A percentile compares a stretch with the other conserved stretches of the same genome.
These are phyloP conservation scores for Peromyscus attwateri DNA, from an alignment of 2,797 vertebrate species.

Conservation along the genomic window DNA sequence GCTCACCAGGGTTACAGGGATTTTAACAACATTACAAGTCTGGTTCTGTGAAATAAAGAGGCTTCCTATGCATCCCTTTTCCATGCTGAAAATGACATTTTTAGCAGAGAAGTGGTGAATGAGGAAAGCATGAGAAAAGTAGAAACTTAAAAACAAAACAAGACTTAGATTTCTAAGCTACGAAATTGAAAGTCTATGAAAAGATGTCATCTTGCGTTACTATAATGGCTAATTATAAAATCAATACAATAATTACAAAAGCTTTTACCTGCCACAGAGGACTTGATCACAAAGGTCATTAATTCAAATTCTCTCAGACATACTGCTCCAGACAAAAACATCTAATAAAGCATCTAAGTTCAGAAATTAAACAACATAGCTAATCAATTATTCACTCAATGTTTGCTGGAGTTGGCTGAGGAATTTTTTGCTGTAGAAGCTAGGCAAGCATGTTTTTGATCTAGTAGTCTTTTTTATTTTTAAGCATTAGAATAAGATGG, in stretches of 20 bases:
- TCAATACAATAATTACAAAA: conserved; percentile 49
- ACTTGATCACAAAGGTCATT: conserved; percentile 3
- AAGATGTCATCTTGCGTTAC: background rate
- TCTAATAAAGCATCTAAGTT: background rate
- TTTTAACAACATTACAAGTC: background rate
- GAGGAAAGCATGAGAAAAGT: background rate
- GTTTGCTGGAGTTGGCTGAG: background rate
- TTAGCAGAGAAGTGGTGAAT: background rate
- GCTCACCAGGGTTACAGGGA: background rate
- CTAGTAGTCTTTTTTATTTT: background rate
- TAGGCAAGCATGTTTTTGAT: background rate
- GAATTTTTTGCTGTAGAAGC: background rate
- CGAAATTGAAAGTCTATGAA: conserved; percentile 25
- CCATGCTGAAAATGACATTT: background rate
- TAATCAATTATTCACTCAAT: conserved; percentile 8
- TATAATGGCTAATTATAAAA: background rate
- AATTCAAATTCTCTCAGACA: conserved; percentile 38
- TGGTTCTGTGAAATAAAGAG: background rate
- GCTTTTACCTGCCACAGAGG: conserved; percentile 2
- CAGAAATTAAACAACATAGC: conserved; percentile 27
- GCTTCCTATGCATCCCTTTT: background rate
- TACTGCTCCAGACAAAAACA: background rate
- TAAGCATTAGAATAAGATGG: background rate
- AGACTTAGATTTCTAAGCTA: background rate
- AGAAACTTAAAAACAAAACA: background rate